Evolutionary conservation across 2,113 vertebrate species (phyloP).

Genomic region (Mellivora capensis): DNA sequence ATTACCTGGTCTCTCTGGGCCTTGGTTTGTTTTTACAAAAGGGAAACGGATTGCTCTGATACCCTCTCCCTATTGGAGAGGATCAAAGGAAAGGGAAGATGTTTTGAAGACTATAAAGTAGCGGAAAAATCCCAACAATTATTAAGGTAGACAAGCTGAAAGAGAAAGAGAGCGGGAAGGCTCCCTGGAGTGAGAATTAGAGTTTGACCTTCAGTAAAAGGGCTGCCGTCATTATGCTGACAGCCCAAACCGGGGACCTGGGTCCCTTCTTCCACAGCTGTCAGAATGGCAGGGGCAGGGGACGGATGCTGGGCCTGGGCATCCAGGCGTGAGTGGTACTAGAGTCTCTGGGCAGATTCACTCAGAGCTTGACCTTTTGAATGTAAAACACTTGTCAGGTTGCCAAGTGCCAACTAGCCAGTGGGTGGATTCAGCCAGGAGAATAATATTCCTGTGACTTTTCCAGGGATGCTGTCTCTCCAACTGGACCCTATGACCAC

Average conservation of each 20-base stretch:
- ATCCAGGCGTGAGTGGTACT: constrained; percentile 77
- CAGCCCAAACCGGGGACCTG: constrained; percentile 68
- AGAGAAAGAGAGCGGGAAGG: neutral
- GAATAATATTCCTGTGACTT: neutral
- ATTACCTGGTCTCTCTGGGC: neutral
- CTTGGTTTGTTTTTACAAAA: neutral
- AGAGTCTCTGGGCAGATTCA: constrained; percentile 52
- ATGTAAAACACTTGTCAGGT: constrained; percentile 82
- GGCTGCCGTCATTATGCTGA: constrained; percentile 66
- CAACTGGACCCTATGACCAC: neutral
- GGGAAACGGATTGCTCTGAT: neutral
- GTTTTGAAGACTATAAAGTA: constrained; percentile 15
- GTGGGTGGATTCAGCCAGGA: neutral
- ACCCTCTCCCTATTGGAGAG: neutral
- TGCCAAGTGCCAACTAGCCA: constrained; percentile 68
- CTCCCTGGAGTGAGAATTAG: constrained; percentile 56
- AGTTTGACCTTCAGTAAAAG: constrained; percentile 66
- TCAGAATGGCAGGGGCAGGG: constrained; percentile 70
- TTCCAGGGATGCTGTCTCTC: neutral
- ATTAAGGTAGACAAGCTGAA: constrained; percentile 15
- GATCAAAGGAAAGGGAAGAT: neutral
- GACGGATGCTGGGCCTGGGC: constrained; percentile 75
- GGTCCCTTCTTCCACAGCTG: constrained; percentile 48
- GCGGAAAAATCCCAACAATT: constrained; percentile 26
- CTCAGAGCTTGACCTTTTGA: constrained; percentile 78